Base-by-base conservation (phyloP, 1,140 invertebrate species). In the Papilio xuthus region DNA sequence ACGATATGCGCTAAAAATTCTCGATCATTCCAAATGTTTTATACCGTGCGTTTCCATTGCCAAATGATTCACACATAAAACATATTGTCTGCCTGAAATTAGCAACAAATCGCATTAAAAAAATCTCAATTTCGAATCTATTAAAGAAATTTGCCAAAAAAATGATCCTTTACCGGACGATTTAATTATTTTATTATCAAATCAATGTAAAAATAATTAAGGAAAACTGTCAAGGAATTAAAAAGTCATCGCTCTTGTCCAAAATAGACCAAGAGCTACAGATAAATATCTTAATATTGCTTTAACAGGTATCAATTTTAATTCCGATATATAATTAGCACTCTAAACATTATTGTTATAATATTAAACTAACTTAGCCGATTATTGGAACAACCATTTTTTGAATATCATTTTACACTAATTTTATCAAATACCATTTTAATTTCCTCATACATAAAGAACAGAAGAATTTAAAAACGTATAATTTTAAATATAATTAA, bases 1-100 rank as follows among this genome's bases (percentile, higher is more conserved):
- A 37, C 32, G 86, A 88, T 87, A 88, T 89, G 84, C 84, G 86
- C 83, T 89, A 90, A 86, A 86, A 83, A 83, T 79, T 72, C 71
- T 80, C 47, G 32, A 50, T 53, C 72, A 53, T 75, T 41, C 28
- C 50, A 56, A 32, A 12, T 56, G 32, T 47, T 20, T 37, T n/a
- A n/a, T 44, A 72, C 15, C 32, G 50, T n/a, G n/a, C 13, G 15
- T 37, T 41, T 23, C 4, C 44, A 47, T 15, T 47, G 10, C 44
- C 10, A 4, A 47, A 6, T n/a, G 4, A 37, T 10, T 44, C 42
- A 44, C 42, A 9, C 42, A 12, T 44, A 10, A 44, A 44, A 44
- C 0, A 44, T 44, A 4, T 47, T 50, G 47, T 50, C n/a, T 56
- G 18, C 18, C 53, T 56, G 53, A 56, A 56, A n/a, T 56, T 56